Evolutionary conservation across 2,888 invertebrate genomes (phyloP), one percentile per base, ranked within the genome.

Genomic region (Stenolophus ochropezus): DNA sequence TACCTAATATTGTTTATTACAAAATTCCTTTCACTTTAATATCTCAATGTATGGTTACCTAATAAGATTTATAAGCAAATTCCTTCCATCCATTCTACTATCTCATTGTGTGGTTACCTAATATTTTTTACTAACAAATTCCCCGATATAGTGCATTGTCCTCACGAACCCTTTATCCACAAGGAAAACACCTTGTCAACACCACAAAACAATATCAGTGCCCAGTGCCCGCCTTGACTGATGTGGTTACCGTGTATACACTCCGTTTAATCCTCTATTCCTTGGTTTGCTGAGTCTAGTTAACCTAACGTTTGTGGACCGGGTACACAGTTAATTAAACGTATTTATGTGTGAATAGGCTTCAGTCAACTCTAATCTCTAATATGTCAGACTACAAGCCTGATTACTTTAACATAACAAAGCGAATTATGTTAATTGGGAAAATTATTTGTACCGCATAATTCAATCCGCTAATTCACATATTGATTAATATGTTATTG

Each of bases 291-390:
- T n/a, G 21, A n/a, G 21, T 23, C 23, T 58, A 58, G 58, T 58
- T 58, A 58, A 8, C 58, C 23, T 58, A 1, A 58, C 58, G 25
- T 58, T 23, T n/a, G 58, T n/a, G 58, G 20, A 23, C 1, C 23
- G 58, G 23, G 58, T 11, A 58, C 58, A 58, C 14, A 23, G 58
- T 23, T 58, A 58, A 58, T 58, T 58, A 58, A 58, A 23, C 58
- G 58, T 58, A 21, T 25, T 58, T 56, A 11, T 56, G 56, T 20
- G 56, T 56, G 56, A 56, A 56, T 56, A 56, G 56, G 56, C 8
- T 21, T 2, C n/a, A 58, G 23, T 11, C 1, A 2, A 23, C 21
- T 58, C 23, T 58, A 25, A 58, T 58, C 58, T 23, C 58, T 58
- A 21, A 56, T 56, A 18, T 18, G 4, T 6, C 1, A 58, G 58